These are phyloP conservation scores for Martes martes DNA, from an alignment of 2,113 vertebrate species.

Conservation along the genomic window DNA sequence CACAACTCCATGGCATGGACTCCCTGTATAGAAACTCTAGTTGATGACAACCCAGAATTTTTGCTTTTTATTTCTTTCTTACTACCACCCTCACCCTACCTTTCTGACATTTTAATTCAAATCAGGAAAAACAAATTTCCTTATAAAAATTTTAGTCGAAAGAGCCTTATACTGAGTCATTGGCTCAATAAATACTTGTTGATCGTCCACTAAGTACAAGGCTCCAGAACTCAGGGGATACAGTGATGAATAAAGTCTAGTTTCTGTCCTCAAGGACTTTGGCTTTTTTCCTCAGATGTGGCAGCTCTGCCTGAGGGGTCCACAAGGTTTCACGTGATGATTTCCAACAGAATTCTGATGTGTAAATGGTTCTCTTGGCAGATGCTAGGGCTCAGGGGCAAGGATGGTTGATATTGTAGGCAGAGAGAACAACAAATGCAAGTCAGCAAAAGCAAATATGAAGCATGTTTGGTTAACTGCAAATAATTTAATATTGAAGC, in stretches of 20 bases:
- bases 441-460: neutral
- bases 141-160: slow-evolving; percentile 14
- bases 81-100: neutral
- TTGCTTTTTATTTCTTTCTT: neutral
- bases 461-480: neutral
- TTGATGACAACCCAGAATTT: neutral
- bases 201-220: neutral
- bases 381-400: neutral
- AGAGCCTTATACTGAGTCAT: neutral
- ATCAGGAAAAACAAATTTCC: neutral
- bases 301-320: neutral
- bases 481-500: neutral
- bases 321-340: neutral
- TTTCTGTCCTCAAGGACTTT: neutral
- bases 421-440: neutral
- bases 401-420: neutral
- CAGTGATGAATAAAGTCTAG: neutral
- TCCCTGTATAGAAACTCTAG: neutral
- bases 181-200: neutral
- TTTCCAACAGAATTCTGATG: neutral
- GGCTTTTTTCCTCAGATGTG: slow-evolving; percentile 8
- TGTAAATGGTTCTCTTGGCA: slow-evolving; percentile 1
- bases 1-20: neutral
- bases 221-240: neutral
- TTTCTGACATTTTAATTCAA: slow-evolving; percentile 42